These are phyloP conservation scores for Alloplasta piceator DNA, from an alignment of 2,888 invertebrate genomes.

Conservation along the genomic window DNA sequence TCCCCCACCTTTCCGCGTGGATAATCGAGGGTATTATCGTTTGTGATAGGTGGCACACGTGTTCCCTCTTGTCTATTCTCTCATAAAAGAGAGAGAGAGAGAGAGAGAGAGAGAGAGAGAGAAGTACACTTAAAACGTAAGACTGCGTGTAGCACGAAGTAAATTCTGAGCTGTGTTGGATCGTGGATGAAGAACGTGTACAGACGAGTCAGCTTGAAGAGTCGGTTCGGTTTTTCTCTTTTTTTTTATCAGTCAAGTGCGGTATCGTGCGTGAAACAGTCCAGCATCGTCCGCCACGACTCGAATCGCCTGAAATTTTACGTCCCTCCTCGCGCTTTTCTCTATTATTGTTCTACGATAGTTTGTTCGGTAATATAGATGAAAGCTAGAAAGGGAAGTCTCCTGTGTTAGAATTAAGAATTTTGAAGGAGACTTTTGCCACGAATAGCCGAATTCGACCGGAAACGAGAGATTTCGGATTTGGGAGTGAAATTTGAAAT, in stretches of 20 bases:
- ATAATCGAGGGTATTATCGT: slow-evolving; percentile 38
- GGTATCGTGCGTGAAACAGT: slow-evolving; percentile 77
- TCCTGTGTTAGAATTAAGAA: too few relatives aligned
- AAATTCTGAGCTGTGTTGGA: slow-evolving; percentile 10
- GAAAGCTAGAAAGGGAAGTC: too few relatives aligned
- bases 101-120: slow-evolving; percentile 9
- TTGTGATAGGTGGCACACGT: slow-evolving; percentile 40
- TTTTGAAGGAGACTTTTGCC: background rate
- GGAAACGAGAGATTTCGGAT: too few relatives aligned
- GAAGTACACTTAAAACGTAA: slow-evolving; percentile 30
- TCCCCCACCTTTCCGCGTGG: background rate
- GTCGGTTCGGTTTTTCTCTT: background rate
- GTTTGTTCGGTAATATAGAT: too few relatives aligned
- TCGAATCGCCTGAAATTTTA: slow-evolving; percentile 24
- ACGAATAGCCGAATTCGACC: background rate
- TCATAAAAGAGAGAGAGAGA: background rate
- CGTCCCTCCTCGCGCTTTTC: background rate
- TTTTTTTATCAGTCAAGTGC: slow-evolving; percentile 80
- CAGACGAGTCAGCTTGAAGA: slow-evolving; percentile 23
- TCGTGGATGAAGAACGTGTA: background rate
- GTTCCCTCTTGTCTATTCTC: slow-evolving; percentile 29
- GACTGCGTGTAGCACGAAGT: background rate
- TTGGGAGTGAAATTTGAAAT: too few relatives aligned
- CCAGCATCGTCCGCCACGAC: slow-evolving; percentile 42
- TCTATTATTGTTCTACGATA: background rate